Base-by-base conservation (phyloP, 2,888 invertebrate genomes). In the Holacanthella duospinosa region DNA sequence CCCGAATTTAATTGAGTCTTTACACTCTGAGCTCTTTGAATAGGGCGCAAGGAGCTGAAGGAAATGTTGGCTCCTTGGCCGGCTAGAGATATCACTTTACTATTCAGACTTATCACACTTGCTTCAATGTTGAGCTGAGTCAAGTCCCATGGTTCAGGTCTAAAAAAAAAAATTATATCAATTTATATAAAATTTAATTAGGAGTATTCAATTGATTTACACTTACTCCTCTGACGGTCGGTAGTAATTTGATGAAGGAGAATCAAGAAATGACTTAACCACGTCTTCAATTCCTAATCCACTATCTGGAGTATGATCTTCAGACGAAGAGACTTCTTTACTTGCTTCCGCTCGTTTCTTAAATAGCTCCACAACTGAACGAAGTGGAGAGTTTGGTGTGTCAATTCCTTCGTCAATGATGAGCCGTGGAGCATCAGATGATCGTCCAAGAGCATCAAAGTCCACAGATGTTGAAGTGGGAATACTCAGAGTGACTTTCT, bases 111-210 rank as follows among this genome's bases (percentile, higher is more conserved):
- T 84, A 91, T 88, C 4, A 90, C 85, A 74, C 89, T 88, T 0
- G 90, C 91, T 78, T 91, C 89, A 60, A 89, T 88, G 75, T 92
- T 92, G 44, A 91, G 77, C 73, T 89, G 86, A 0, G 89, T 90
- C 65, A 92, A 80, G 76, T 91, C 91, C 83, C 88, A 86, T 0
- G 90, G 90, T 75, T 90, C 89, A 0, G 88, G 88, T 74, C 48
- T 48, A 48, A 48, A 48, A 48, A 48, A 9, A 48, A 16, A 16
- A 9, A 21, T 48, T 48, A 48, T 9, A 48, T 48, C 4, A 48
- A 21, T n/a, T 9, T 21, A 48, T 16, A 21, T n/a, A 48, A n/a
- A n/a, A n/a, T n/a, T n/a, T n/a, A n/a, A n/a, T n/a, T n/a, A n/a
- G n/a, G n/a, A n/a, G n/a, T n/a, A n/a, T n/a, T n/a, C 36, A 36